Evolutionary conservation across 2,797 vertebrate genomes (phyloP), one percentile per base, ranked within the genome.

Genomic region (Choloepus didactylus): DNA sequence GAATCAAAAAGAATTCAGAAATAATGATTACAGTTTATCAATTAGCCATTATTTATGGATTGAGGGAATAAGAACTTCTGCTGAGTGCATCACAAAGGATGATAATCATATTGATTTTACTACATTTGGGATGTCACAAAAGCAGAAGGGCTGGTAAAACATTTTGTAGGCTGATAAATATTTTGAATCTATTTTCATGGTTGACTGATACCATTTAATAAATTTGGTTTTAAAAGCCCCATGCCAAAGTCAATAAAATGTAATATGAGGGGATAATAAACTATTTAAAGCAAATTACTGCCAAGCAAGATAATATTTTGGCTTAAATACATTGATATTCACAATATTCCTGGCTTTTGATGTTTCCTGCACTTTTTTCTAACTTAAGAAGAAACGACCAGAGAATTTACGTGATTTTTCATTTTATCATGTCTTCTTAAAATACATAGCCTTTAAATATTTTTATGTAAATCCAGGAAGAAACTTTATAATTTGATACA

Each of bases 81-180:
- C 64, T 49, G 10, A 75, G 16, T 14, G 64, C 85, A 19, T 90
- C 73, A 90, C 66, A 79, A 95, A 80, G 69, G 31, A 82, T 83
- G 64, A 1, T 88, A 75, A 94, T 96, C 51, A 81, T 27, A 83
- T 90, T 95, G 93, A 76, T 73, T 89, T 88, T 91, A 93, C 29
- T 93, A 70, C 81, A 95, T 54, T 54, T 94, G 72, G 72, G 72
- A 92, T 82, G n/a, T 88, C 83, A 92, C 44, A 60, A 83, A 94
- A 86, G 88, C 88, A 96, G 69, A 93, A 94, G 41, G 66, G 56
- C 51, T 14, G 14, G 82, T 80, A 64, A 93, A 95, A 96, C n/a
- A 87, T 95, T 95, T 95, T 94, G 75, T 91, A 79, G 77, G 60
- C 93, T 89, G 86, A 59, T 95, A 95, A 96, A 96, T 89, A 93